These are phyloP conservation scores for Rhyacichthys aspro DNA, from an alignment of 2,797 vertebrate genomes.

Conservation along the genomic window DNA sequence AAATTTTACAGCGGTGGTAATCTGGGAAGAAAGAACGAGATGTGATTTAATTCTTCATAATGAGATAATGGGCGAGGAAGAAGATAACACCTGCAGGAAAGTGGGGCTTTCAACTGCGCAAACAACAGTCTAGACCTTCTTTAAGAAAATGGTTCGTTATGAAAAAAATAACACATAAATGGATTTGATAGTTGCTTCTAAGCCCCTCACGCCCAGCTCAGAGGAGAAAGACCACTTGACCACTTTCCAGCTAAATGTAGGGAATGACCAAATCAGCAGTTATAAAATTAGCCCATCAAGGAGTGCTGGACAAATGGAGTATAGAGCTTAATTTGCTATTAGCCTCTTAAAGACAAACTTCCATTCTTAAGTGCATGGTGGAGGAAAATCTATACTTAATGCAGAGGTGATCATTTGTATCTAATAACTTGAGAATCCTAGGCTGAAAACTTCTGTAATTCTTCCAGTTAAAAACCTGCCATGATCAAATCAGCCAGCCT, in stretches of 20 bases:
- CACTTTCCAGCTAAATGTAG: constrained; percentile 85
- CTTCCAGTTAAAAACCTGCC: constrained; percentile 87
- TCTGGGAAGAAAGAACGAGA: constrained; percentile 76
- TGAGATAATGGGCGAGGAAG: constrained; percentile 47
- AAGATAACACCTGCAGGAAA: constrained; percentile 43
- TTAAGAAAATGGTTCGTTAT: constrained; percentile 67
- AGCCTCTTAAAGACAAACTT: constrained; percentile 90
- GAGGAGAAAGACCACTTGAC: constrained; percentile 81
- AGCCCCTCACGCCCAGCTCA: constrained; percentile 63
- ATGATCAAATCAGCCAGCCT: constrained; percentile 85
- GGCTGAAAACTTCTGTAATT: constrained; percentile 87
- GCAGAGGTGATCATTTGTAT: constrained; percentile 88
- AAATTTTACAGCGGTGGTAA: constrained; percentile 95
- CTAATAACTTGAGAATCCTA: constrained; percentile 87
- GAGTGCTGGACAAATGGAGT: constrained; percentile 87
- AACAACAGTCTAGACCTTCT: constrained; percentile 59
- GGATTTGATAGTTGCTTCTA: constrained; percentile 73
- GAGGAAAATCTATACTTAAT: constrained; percentile 90
- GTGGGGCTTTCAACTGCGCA: constrained; percentile 56
- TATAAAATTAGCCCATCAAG: constrained; percentile 90
- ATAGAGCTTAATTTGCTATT: constrained; percentile 90
- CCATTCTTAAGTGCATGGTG: constrained; percentile 85
- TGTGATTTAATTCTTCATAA: constrained; percentile 49
- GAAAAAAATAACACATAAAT: constrained; percentile 54
- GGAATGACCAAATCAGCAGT: constrained; percentile 87